Conservation (phyloP, 2,797 vertebrate species). For the Neomorphus geoffroyi region DNA sequence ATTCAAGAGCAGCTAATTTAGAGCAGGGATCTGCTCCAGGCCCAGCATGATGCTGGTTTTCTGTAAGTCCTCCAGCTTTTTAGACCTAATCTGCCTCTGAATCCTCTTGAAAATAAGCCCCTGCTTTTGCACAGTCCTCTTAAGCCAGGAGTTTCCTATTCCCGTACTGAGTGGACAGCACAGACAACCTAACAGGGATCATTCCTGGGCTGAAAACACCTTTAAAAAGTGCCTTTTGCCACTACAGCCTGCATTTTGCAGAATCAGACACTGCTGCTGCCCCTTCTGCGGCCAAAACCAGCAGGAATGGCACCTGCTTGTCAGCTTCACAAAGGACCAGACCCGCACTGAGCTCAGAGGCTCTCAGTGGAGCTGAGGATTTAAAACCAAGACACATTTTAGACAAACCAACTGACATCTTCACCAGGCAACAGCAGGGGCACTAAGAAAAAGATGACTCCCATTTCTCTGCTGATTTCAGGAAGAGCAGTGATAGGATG, state of each 20-base stretch:
- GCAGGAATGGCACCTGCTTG: fast-evolving
- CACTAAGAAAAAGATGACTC: not conserved
- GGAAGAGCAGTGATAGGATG: too few relatives aligned
- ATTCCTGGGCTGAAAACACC: not conserved
- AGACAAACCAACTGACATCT: not conserved
- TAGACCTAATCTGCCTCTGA: not conserved
- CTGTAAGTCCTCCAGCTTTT: not conserved
- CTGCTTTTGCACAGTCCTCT: not conserved
- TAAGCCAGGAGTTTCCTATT: not conserved
- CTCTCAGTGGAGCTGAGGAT: not conserved
- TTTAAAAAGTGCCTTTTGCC: not conserved
- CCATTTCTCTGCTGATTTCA: not conserved
- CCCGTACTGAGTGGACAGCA: not conserved
- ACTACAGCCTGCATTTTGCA: not conserved
- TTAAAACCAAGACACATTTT: not conserved
- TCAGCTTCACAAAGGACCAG: not conserved
- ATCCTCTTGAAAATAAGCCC: not conserved
- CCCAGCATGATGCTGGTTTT: not conserved
- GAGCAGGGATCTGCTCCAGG: not conserved
- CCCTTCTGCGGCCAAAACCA: not conserved
- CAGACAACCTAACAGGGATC: not conserved
- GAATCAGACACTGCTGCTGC: not conserved
- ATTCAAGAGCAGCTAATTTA: fast-evolving
- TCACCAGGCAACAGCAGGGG: not conserved
- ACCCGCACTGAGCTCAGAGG: fast-evolving